Percentiles rank a stretch among this genome's conserved stretches.
These are phyloP conservation scores for Coryphaenoides rupestris DNA, from an alignment of 2,113 vertebrate genomes.

Conservation along the genomic window DNA sequence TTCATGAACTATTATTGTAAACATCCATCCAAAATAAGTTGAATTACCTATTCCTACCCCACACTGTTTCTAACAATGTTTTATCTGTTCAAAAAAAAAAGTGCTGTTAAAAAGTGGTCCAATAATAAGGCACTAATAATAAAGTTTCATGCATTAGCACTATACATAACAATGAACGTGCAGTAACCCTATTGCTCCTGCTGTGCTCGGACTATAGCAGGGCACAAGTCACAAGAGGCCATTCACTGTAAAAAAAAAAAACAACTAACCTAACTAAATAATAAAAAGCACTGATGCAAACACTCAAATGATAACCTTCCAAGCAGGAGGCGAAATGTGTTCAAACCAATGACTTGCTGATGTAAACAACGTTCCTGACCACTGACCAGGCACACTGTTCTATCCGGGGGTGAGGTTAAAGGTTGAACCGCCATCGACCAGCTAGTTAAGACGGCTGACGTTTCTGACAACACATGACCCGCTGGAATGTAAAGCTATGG, in stretches of 20 bases:
- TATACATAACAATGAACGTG: not conserved
- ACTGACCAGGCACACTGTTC: no score
- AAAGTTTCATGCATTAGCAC: not conserved
- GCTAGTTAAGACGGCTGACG: conserved; percentile 3
- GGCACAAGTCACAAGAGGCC: not conserved
- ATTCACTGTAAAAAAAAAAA: not conserved
- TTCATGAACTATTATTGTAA: no score
- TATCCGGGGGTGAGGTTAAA: no score
- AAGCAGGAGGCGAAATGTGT: no score
- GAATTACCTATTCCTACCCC: no score
- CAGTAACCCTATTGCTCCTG: not conserved
- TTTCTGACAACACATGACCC: conserved; percentile 7
- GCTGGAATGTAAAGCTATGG: conserved; percentile 38
- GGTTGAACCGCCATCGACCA: no score
- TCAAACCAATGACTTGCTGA: no score
- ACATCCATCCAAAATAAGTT: no score
- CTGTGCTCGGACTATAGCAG: not conserved
- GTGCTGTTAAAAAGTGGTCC: conserved; percentile 29
- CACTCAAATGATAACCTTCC: no score
- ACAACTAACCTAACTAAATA: no score
- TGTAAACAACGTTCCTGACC: no score
- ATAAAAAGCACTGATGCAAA: no score
- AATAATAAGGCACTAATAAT: not conserved
- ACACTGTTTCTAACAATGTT: conserved; percentile 9
- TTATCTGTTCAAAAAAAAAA: conserved; percentile 25